These are phyloP conservation scores for Theonella swinhoei DNA, from an alignment of 37 sponge, comb jelly and placozoan species.

Conservation along the genomic window DNA sequence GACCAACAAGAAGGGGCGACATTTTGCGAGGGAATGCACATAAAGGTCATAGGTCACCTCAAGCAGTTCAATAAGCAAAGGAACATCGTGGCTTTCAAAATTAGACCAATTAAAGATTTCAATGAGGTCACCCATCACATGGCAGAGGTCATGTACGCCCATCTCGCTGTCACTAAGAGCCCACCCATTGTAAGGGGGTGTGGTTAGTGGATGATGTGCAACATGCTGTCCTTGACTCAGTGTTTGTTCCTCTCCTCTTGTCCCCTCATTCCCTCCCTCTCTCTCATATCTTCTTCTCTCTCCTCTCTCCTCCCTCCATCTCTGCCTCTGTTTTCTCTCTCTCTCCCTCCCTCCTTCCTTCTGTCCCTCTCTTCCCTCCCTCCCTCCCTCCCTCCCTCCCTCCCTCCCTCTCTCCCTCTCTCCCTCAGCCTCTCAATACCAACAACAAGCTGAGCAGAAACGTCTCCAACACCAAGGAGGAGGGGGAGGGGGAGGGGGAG, in stretches of 20 bases:
- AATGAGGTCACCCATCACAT: constrained; percentile 87
- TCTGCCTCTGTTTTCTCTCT: background rate
- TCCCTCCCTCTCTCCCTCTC: background rate
- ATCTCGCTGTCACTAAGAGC: constrained; percentile 77
- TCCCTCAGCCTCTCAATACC: constrained; percentile 26
- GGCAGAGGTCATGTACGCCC: too few relatives aligned
- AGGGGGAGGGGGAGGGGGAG: background rate
- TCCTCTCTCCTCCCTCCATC: background rate
- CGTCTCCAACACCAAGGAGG: background rate
- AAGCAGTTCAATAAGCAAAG: constrained; percentile 75
- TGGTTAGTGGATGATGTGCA: background rate
- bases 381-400: background rate
- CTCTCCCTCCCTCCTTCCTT: too few relatives aligned
- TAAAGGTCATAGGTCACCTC: too few relatives aligned
- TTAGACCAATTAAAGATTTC: constrained; percentile 78
- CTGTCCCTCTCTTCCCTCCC: background rate
- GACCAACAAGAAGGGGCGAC: too few relatives aligned
- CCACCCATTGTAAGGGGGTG: constrained; percentile 45
- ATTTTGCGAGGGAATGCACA: too few relatives aligned
- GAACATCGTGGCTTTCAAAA: too few relatives aligned
- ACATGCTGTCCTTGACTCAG: constrained; percentile 15
- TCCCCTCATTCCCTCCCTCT: constrained; percentile 13
- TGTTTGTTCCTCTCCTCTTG: background rate
- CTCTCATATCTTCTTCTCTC: background rate
- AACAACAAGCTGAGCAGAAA: constrained; percentile 24